Evolutionary conservation across 2,888 invertebrate species (phyloP).

Genomic region (Parascotia fuliginaria): DNA sequence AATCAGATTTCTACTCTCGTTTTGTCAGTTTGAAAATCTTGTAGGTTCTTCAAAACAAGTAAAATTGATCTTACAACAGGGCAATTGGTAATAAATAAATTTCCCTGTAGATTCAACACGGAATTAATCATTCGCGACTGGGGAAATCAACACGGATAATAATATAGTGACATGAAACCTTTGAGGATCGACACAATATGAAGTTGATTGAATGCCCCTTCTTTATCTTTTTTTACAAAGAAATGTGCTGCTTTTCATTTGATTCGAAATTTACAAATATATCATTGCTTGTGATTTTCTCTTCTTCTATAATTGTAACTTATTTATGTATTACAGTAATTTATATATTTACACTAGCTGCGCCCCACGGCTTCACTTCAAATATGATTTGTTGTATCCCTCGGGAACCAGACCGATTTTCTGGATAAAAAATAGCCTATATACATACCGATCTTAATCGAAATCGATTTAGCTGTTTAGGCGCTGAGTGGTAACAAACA

Average conservation of each 20-base stretch:
- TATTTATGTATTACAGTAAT: too few relatives aligned
- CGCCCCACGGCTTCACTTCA: too few relatives aligned
- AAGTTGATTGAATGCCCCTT: conserved; percentile 13
- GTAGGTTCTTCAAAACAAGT: background rate
- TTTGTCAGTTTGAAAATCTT: background rate
- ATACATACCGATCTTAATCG: too few relatives aligned
- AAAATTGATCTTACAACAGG: conserved; percentile 6
- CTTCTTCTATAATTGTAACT: too few relatives aligned
- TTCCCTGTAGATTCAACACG: conserved; percentile 47
- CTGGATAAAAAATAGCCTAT: too few relatives aligned
- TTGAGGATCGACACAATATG: conserved; percentile 10
- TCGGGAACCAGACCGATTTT: too few relatives aligned
- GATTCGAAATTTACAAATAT: too few relatives aligned
- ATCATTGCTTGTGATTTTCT: too few relatives aligned
- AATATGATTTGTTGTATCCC: too few relatives aligned
- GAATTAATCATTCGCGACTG: conserved; percentile 56
- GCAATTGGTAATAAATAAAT: conserved; percentile 47
- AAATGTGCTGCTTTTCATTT: background rate
- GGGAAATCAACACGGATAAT: conserved; percentile 55
- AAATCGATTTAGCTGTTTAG: too few relatives aligned
- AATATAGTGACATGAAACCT: conserved; percentile 41
- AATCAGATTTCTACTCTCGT: background rate
- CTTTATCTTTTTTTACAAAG: background rate
- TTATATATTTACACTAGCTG: too few relatives aligned
- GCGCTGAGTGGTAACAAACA: too few relatives aligned